These are phyloP conservation scores for Laticauda laticaudata DNA, from an alignment of 2,113 vertebrate genomes.

Conservation along the genomic window DNA sequence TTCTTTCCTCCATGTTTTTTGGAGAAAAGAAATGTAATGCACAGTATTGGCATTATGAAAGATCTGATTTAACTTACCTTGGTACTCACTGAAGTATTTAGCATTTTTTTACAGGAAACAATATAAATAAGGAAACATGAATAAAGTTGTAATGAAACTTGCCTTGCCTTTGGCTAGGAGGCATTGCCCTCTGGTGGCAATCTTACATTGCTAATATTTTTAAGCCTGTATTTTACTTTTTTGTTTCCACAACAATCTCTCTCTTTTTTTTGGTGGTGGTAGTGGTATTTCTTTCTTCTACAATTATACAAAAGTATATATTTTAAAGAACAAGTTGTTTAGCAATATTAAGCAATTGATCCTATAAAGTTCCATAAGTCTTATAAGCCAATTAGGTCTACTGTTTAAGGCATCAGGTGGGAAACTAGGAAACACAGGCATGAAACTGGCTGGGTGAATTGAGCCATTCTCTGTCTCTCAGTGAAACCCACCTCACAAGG, in stretches of 20 bases:
- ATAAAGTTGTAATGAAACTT: neutral
- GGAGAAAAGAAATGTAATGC: neutral
- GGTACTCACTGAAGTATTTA: neutral
- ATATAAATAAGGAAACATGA: neutral
- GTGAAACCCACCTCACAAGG: neutral
- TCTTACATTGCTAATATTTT: neutral
- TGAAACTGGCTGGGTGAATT: neutral
- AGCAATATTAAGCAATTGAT: neutral
- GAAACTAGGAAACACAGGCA: neutral
- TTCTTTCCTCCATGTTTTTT: neutral
- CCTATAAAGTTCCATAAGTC: neutral
- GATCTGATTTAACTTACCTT: neutral
- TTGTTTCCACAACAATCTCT: neutral
- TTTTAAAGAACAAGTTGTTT: neutral
- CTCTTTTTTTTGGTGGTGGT: too few relatives aligned
- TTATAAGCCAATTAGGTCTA: neutral
- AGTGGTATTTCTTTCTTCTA: neutral
- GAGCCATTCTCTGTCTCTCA: neutral
- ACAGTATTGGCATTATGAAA: neutral
- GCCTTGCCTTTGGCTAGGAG: neutral
- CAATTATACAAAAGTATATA: neutral
- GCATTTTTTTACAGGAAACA: neutral
- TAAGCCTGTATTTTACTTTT: neutral
- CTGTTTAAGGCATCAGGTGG: neutral
- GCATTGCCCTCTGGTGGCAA: slow-evolving; percentile 49